These are phyloP conservation scores for Octomys mimax DNA, from an alignment of 2,797 vertebrate species.

Conservation along the genomic window DNA sequence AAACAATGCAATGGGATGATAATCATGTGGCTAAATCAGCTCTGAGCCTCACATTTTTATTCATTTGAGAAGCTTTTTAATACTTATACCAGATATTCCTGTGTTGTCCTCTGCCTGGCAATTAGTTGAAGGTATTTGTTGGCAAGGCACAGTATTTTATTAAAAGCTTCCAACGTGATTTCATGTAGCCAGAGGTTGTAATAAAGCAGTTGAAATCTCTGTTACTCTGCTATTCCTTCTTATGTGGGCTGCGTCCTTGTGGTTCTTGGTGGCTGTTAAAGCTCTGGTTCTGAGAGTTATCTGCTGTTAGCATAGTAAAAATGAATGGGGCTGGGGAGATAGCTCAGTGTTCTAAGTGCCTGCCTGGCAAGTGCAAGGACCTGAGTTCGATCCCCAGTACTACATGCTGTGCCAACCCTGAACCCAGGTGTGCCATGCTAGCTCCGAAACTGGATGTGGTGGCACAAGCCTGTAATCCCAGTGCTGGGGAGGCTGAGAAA, in stretches of 20 bases:
- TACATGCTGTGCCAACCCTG: no score
- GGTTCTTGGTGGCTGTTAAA: background rate
- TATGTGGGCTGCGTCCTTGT: background rate
- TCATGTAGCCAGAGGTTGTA: background rate
- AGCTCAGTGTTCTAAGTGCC: no score
- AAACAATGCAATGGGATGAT: background rate
- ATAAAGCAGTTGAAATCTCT: background rate
- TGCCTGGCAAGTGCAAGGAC: no score
- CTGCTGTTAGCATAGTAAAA: background rate
- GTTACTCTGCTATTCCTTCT: background rate
- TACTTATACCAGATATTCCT: background rate
- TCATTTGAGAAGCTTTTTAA: background rate
- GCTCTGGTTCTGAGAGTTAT: background rate
- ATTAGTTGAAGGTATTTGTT: conserved; percentile 10
- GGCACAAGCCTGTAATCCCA: no score
- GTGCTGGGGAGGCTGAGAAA: no score
- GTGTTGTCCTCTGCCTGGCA: background rate
- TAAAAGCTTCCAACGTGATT: background rate
- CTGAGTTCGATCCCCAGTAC: no score
- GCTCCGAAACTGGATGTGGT: no score
- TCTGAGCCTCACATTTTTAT: conserved; percentile 14
- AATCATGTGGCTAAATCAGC: conserved; percentile 23
- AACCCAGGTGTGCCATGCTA: no score
- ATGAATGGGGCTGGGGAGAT: background rate
- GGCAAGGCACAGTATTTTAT: background rate